phyloP scores from a whole-genome alignment of 2,888 invertebrate species.

The Norana najaformis region DNA sequence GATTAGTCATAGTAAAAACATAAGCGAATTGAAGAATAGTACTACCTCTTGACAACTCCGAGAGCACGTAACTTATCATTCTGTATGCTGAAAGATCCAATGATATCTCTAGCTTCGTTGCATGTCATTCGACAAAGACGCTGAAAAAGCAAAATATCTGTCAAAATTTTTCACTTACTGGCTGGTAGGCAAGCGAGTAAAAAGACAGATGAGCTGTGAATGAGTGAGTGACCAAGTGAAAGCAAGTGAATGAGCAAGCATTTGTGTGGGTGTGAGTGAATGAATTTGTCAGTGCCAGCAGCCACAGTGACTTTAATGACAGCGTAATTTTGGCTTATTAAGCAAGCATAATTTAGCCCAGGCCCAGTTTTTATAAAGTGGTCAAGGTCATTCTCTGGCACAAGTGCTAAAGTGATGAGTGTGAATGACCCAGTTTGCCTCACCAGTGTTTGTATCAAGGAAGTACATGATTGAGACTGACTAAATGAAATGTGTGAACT shows the following conservation, averaged over 20 bases:
- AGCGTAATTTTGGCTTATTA: not conserved
- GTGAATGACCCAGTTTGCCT: too few species aligned
- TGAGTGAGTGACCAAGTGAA: not conserved
- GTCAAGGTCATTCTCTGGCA: not conserved
- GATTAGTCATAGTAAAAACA: not conserved
- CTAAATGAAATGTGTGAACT: not conserved
- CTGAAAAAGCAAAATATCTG: constrained; percentile 50
- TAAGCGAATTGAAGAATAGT: not conserved
- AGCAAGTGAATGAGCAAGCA: not conserved
- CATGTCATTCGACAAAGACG: constrained; percentile 60
- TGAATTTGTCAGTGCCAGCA: not conserved
- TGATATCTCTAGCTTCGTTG: constrained; percentile 57
- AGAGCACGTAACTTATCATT: constrained; percentile 60
- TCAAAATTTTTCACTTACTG: not conserved
- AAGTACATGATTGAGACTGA: too few species aligned
- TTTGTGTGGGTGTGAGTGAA: not conserved
- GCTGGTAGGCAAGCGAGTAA: not conserved
- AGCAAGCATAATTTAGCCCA: not conserved
- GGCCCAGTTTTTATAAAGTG: not conserved
- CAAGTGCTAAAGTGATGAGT: not conserved
- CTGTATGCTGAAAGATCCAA: constrained; percentile 56
- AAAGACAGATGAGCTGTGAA: not conserved
- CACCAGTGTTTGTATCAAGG: not conserved
- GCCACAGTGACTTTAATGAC: too few species aligned
- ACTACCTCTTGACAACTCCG: constrained; percentile 60